phyloP scores from a whole-genome alignment of 2,797 vertebrate species.

The Meriones psammophilus region DNA sequence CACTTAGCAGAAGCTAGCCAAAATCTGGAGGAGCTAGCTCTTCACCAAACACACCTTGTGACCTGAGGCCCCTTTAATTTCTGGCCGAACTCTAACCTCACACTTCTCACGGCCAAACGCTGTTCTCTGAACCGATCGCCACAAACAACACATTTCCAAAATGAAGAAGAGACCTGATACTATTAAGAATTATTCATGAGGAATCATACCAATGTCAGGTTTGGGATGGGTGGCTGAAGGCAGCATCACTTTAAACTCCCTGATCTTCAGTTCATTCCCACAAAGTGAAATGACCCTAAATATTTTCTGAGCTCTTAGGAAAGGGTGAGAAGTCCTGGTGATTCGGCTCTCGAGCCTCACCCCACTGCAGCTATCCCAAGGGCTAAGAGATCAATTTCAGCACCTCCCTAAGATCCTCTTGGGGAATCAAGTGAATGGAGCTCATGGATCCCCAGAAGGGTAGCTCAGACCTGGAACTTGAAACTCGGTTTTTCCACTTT shows the following conservation, averaged over 20 bases:
- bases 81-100: slow-evolving; percentile 21
- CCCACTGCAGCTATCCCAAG: neutral
- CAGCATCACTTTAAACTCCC: neutral
- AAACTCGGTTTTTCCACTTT: slow-evolving; percentile 68
- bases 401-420: neutral
- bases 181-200: neutral
- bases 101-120: neutral
- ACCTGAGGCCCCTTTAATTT: neutral
- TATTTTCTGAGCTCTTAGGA: neutral
- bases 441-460: neutral
- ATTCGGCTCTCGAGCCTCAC: neutral
- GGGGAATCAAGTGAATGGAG: neutral
- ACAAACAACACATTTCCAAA: neutral
- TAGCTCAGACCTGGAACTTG: neutral
- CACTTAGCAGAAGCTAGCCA: neutral
- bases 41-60: neutral
- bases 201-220: neutral
- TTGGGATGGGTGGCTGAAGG: neutral
- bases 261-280: neutral
- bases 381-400: neutral
- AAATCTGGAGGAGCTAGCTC: neutral
- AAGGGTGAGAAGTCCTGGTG: neutral
- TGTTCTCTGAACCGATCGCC: neutral
- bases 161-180: neutral
- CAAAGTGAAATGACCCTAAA: neutral